phyloP scores from a whole-genome alignment of 1,140 invertebrate species.

The Harpegnathos saltator region DNA sequence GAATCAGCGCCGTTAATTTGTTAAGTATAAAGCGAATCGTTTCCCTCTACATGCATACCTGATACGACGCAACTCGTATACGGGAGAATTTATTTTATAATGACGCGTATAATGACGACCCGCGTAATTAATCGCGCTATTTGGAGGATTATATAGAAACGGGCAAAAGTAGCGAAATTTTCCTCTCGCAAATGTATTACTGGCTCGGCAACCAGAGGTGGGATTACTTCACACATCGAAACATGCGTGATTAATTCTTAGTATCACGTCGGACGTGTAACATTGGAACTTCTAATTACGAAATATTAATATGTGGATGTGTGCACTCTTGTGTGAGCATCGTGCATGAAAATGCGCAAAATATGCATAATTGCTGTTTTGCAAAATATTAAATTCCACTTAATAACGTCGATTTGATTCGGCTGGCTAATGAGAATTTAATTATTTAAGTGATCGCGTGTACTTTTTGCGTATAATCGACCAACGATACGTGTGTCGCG shows the following conservation, averaged over 20 bases:
- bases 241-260: not conserved
- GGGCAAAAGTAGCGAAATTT: not conserved
- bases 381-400: constrained; percentile 18
- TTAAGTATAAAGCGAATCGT: constrained; percentile 61
- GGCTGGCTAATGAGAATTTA: constrained; percentile 16
- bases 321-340: not conserved
- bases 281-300: not conserved
- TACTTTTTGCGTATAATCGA: not conserved
- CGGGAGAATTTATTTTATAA: not conserved
- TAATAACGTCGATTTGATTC: constrained; percentile 26
- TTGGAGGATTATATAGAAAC: constrained; percentile 16
- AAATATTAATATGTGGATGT: constrained; percentile 11
- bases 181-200: not conserved
- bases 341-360: not conserved
- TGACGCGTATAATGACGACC: not conserved
- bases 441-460: constrained; percentile 22
- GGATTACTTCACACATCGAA: not conserved
- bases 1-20: constrained; percentile 69
- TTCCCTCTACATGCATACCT: constrained; percentile 8
- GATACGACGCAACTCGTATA: not conserved
- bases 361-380: constrained; percentile 36
- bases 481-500: not conserved
- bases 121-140: constrained; percentile 8
- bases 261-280: not conserved
- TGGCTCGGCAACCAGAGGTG: not conserved